Evolutionary conservation across 2,888 invertebrate species (phyloP), one percentile per base, ranked within the genome.

Genomic region (Ectobius pallidus): DNA sequence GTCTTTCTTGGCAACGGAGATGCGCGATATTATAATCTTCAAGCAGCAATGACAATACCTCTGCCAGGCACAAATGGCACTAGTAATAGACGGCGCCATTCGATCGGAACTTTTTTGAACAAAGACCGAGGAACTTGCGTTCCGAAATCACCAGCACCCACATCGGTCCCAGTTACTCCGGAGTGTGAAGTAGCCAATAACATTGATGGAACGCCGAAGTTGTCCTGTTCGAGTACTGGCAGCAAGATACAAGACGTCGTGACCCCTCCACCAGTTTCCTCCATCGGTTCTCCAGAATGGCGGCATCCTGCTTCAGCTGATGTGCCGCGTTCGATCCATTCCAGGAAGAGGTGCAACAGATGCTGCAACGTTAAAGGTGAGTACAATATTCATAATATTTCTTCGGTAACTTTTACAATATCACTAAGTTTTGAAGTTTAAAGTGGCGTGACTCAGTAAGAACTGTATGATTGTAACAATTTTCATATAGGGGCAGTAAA

Each of bases 21-120:
- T 71, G 85, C 83, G 2, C 83, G 85, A 69, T 87, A 87, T 78
- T 87, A 87, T 78, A 87, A 88, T 77, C 79, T 86, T 3, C 80
- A 82, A 1, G 81, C 84, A 3, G 82, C 81, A 14, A 70, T 81
- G 9, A 82, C 82, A 11, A 70, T 81, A 42, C 81, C 86, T 22
- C 84, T 85, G 63, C 84, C 85, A 0, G 83, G 69, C 3, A 86
- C 85, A 0, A 82, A 75, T 71, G 78, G 78, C 63, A 46, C 20
- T 16, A 62, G 22, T 22, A n/a, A 39, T 9, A 82, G 87, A 65
- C 80, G 87, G 44, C 84, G 92, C 75, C 91, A 91, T 79, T 91
- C 91, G 0, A 90, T 91, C 20, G 89, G 91, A 6, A 89, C 90
- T 0, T 90, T 90, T 79, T 81, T 89, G 65, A 82, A 86, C 1